Evolutionary conservation across 92 coral and sea anemone genomes (phyloP), one percentile per base, ranked within the genome.

Genomic region (Nematostella vectensis): DNA sequence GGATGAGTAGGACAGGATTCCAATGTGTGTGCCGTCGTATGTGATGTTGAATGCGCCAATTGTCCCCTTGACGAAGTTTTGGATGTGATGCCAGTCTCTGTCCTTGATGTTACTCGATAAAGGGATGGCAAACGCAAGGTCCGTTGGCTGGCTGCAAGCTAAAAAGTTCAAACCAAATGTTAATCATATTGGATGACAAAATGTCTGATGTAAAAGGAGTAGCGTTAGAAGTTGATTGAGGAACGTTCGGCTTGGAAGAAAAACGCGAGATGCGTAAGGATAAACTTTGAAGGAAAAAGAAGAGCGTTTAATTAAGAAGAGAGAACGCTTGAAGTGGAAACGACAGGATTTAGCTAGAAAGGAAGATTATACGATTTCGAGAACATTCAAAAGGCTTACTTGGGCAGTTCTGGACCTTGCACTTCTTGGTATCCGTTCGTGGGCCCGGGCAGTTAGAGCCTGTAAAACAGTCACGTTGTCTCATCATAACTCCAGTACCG

Each of bases 351-450:
- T n/a, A n/a, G n/a, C n/a, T n/a, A n/a, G n/a, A n/a, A n/a, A n/a
- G n/a, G n/a, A n/a, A n/a, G n/a, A n/a, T n/a, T n/a, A n/a, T n/a
- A n/a, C n/a, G n/a, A n/a, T n/a, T n/a, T n/a, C n/a, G n/a, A n/a
- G n/a, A n/a, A n/a, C n/a, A n/a, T n/a, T n/a, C n/a, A n/a, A n/a
- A n/a, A n/a, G n/a, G n/a, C n/a, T 56, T 77, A 87, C 98, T 78
- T 62, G 98, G 98, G 47, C 98, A 91, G 55, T 86, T 86, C 66
- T 91, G 98, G 21, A 87, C 49, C 68, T 86, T 78, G 80, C 98
- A 91, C 39, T 60, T 75, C 19, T 50, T 72, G 47, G 80, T 69
- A 56, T 78, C 88, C 37, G 75, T 79, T 29, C 64, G 55, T 30
- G 89, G 44, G 31, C 98, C 98, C 31, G 85, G 83, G 59, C 98